These are phyloP conservation scores for Rambutsinella grinnellia DNA, from an alignment of 2,888 invertebrate genomes.

Conservation along the genomic window DNA sequence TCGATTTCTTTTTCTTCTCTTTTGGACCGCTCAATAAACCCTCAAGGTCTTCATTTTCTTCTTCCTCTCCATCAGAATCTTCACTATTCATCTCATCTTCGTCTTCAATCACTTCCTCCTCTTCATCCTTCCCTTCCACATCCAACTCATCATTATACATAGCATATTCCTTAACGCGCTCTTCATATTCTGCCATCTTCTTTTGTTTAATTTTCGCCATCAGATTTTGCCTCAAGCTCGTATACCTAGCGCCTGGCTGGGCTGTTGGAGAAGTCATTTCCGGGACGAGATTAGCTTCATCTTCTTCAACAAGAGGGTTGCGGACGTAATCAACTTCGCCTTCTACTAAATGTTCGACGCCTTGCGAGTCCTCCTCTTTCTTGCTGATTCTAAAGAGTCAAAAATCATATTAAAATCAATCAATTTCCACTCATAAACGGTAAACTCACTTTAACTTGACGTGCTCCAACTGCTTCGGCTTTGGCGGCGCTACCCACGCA, in stretches of 20 bases:
- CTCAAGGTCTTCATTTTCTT: conserved; percentile 46
- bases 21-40: conserved; percentile 67
- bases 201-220: conserved; percentile 61
- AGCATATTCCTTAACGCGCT: conserved; percentile 67
- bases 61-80: conserved; percentile 68
- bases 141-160: conserved; percentile 67
- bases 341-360: conserved; percentile 67
- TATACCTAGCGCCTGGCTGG: conserved; percentile 58
- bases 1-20: conserved; percentile 70
- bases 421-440: conserved; percentile 8
- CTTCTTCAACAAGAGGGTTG: conserved; percentile 44
- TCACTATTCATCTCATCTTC: conserved; percentile 71
- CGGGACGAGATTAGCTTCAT: conserved; percentile 32
- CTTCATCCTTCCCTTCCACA: conserved; percentile 69
- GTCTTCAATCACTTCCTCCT: conserved; percentile 68
- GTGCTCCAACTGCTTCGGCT: conserved; percentile 73
- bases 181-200: conserved; percentile 66
- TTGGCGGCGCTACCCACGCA: conserved; percentile 70
- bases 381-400: conserved; percentile 68
- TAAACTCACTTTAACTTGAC: conserved; percentile 73
- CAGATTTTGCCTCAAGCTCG: conserved; percentile 44
- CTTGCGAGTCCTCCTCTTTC: conserved; percentile 68
- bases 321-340: conserved; percentile 63
- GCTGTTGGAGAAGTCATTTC: conserved; percentile 23
- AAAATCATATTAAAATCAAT: conserved; percentile 9